These are phyloP conservation scores for Alviniconcha strummeri DNA, from an alignment of 2,888 invertebrate species.

Conservation along the genomic window DNA sequence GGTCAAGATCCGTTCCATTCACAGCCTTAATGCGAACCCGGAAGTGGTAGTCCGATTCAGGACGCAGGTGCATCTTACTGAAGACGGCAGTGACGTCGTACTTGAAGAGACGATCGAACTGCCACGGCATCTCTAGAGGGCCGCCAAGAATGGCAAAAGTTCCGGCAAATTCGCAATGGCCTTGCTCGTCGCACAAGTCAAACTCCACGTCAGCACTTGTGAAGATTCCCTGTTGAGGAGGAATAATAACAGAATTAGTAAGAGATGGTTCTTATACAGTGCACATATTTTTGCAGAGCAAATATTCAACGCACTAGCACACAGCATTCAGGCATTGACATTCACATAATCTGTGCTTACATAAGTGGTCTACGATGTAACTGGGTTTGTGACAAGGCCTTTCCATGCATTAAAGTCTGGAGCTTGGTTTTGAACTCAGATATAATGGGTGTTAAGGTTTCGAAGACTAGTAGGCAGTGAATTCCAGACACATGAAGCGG, in stretches of 20 bases:
- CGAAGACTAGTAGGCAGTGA: too few relatives aligned
- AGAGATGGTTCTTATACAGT: background rate
- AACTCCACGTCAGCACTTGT: conserved; percentile 44
- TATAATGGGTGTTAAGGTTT: too few relatives aligned
- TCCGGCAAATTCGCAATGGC: conserved; percentile 44
- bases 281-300: too few relatives aligned
- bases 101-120: conserved; percentile 46
- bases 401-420: too few relatives aligned
- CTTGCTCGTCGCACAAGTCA: conserved; percentile 37
- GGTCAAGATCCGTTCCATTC: conserved; percentile 39
- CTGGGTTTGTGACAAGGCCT: too few relatives aligned
- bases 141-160: conserved; percentile 48
- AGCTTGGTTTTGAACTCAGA: too few relatives aligned
- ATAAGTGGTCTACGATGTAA: too few relatives aligned
- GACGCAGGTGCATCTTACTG: conserved; percentile 35
- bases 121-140: conserved; percentile 45
- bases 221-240: conserved; percentile 28
- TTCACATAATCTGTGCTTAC: background rate
- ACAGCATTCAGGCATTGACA: background rate
- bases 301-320: too few relatives aligned
- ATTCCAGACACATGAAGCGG: too few relatives aligned
- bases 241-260: background rate
- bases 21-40: conserved; percentile 31
- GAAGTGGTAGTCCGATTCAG: conserved; percentile 40
- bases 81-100: conserved; percentile 48